Evolutionary conservation across 2,113 vertebrate genomes (phyloP).

Genomic region (Symphodus melops): DNA sequence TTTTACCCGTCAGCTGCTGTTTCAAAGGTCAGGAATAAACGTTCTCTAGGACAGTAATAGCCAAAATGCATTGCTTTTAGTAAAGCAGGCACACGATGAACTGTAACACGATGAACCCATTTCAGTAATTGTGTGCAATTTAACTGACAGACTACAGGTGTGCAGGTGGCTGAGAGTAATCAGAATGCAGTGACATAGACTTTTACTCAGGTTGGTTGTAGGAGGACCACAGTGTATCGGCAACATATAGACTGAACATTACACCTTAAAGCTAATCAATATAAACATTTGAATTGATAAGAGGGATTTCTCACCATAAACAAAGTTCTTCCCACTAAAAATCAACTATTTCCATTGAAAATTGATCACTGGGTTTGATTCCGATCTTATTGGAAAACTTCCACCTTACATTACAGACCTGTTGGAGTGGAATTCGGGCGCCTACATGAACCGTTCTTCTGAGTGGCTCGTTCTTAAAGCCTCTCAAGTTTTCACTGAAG

Average conservation of each 20-base stretch:
- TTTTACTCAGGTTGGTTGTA: not conserved
- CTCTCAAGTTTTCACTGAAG: too few species aligned
- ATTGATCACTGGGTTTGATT: too few species aligned
- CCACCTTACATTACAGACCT: too few species aligned
- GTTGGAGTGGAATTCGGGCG: too few species aligned
- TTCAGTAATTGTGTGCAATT: slow-evolving; percentile 1
- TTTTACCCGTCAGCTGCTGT: not conserved
- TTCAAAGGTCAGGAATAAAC: not conserved
- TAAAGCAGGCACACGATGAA: not conserved
- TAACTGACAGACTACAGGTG: not conserved
- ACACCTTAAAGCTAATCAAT: not conserved
- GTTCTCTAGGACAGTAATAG: not conserved
- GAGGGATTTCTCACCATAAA: too few species aligned
- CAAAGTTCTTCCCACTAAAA: too few species aligned
- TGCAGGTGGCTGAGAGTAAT: not conserved
- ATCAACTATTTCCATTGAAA: too few species aligned
- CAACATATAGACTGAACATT: too few species aligned
- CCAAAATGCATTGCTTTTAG: slow-evolving; percentile 8
- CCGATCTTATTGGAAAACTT: too few species aligned
- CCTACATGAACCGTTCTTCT: too few species aligned
- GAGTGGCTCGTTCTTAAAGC: too few species aligned
- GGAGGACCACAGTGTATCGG: not conserved
- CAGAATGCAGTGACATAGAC: not conserved
- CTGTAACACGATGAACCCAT: not conserved
- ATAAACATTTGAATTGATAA: too few species aligned